Percentiles rank a stretch among this genome's conserved stretches.
These are phyloP conservation scores for Crax fasciolata DNA, from an alignment of 2,797 vertebrate genomes.

Conservation along the genomic window DNA sequence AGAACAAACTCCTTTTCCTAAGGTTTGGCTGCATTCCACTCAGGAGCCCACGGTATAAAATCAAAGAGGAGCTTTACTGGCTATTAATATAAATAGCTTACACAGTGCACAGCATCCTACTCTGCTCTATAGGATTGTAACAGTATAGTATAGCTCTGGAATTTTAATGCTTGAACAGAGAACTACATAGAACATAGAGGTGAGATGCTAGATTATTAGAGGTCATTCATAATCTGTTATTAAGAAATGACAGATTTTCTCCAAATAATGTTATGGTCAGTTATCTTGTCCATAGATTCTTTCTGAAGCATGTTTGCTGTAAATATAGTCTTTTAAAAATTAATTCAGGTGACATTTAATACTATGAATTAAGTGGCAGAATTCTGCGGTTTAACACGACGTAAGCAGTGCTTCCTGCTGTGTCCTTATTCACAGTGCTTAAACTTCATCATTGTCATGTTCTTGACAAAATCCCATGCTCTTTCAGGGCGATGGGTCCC, in stretches of 20 bases:
- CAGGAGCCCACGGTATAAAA: background rate
- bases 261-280: background rate
- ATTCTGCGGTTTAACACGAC: background rate
- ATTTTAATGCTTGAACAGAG: background rate
- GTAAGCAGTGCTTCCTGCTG: background rate
- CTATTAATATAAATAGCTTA: background rate
- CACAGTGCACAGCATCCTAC: background rate
- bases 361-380: background rate
- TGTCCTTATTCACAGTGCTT: background rate
- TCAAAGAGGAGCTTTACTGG: background rate
- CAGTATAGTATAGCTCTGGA: background rate
- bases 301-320: background rate
- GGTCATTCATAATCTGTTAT: background rate
- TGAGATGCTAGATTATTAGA: background rate
- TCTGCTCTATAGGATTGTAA: background rate
- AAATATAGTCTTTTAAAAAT: background rate
- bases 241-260: background rate
- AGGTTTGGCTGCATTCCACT: background rate
- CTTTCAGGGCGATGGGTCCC: background rate
- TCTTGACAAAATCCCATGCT: background rate
- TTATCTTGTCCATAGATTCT: background rate
- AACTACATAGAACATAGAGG: background rate
- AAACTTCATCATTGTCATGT: background rate
- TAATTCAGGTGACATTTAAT: background rate
- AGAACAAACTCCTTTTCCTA: background rate